phyloP scores from a whole-genome alignment of 2,797 vertebrate genomes.

The Spinus pinus region DNA sequence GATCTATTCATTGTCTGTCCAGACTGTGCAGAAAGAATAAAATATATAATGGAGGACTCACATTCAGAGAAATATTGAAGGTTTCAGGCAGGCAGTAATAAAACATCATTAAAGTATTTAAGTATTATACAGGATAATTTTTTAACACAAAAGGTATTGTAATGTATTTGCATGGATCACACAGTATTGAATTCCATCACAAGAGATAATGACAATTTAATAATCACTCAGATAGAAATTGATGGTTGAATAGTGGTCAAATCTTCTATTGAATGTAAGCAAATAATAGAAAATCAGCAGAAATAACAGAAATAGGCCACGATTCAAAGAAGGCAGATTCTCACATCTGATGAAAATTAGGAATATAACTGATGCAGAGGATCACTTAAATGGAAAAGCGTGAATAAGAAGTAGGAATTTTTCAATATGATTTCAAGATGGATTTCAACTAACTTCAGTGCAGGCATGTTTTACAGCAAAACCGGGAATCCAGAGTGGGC shows the following conservation, averaged over 20 bases:
- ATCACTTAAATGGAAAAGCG: not conserved
- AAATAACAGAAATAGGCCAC: not conserved
- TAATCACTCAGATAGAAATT: not conserved
- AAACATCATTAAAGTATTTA: not conserved
- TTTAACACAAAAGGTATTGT: not conserved
- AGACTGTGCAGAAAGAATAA: not conserved
- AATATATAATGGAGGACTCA: not conserved
- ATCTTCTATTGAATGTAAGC: not conserved
- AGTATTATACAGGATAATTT: not conserved
- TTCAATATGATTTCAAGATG: not conserved
- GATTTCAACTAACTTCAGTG: not conserved
- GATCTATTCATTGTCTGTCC: not conserved
- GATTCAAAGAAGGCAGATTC: not conserved
- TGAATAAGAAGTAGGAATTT: not conserved
- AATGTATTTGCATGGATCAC: not conserved
- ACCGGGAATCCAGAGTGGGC: not conserved
- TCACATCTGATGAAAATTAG: not conserved
- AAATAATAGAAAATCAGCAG: not conserved
- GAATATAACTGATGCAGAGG: not conserved
- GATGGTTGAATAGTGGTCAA: not conserved
- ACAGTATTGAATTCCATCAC: not conserved
- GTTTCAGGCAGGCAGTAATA: not conserved
- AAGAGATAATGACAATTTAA: not conserved
- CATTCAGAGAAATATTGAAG: not conserved
- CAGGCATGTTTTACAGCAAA: not conserved